Conservation (phyloP, 2,113 vertebrate genomes). For the Otolemur garnettii region DNA sequence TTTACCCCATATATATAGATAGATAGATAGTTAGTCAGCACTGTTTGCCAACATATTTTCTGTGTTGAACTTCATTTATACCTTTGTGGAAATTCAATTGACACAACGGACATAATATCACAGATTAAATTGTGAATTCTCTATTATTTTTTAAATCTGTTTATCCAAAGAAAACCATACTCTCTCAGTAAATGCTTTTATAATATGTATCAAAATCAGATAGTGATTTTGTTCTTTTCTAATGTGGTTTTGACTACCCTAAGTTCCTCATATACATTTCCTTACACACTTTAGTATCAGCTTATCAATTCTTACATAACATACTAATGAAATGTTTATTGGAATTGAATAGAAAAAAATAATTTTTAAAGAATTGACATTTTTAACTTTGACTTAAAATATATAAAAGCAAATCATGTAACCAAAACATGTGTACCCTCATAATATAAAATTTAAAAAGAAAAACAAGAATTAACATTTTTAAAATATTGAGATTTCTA, state of each 20-base stretch:
- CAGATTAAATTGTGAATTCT: background rate
- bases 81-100: background rate
- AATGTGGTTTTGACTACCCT: background rate
- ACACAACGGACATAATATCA: background rate
- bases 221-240: background rate
- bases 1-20: background rate
- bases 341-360: background rate
- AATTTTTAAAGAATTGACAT: background rate
- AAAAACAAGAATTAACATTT: background rate
- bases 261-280: background rate
- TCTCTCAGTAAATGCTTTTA: background rate
- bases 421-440: too few relatives aligned
- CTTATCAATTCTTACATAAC: background rate
- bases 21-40: background rate
- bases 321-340: background rate
- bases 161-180: background rate
- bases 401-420: too few relatives aligned
- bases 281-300: background rate
- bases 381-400: background rate
- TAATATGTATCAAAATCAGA: background rate
- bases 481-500: background rate
- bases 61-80: background rate
- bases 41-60: background rate
- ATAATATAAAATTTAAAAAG: too few relatives aligned
- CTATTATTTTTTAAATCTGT: background rate